phyloP scores from a whole-genome alignment of 1,140 invertebrate genomes.

The Meteorus sp. region DNA sequence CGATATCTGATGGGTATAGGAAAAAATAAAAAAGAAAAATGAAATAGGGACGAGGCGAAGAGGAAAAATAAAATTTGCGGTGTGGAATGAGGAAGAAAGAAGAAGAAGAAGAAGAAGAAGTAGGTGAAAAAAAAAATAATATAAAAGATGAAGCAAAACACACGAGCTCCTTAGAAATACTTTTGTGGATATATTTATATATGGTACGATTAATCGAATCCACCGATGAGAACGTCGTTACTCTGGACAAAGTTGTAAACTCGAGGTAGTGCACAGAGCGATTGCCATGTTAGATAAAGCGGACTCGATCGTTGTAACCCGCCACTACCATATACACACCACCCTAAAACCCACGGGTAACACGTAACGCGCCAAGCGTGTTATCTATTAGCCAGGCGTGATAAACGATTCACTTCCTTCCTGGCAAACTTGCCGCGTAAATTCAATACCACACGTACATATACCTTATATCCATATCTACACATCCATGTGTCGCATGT shows the following conservation, averaged over 20 bases:
- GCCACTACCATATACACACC: too few species aligned
- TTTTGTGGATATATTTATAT: not conserved
- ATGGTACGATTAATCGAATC: conserved; percentile 17
- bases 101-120: not conserved
- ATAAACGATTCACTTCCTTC: conserved; percentile 34
- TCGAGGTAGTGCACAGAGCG: conserved; percentile 14
- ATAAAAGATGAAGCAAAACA: not conserved
- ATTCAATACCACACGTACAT: conserved; percentile 27
- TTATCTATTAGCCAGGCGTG: conserved; percentile 36
- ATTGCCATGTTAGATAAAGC: conserved; percentile 11
- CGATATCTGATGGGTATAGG: conserved; percentile 17
- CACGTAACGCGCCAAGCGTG: conserved; percentile 29
- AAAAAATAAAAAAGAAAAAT: too few species aligned
- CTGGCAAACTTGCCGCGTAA: conserved; percentile 31
- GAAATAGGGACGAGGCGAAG: not conserved
- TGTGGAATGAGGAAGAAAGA: not conserved
- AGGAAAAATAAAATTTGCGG: not conserved
- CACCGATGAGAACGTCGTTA: not conserved
- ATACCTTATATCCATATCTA: too few species aligned
- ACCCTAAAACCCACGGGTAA: conserved; percentile 18
- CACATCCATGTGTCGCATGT: too few species aligned
- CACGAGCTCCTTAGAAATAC: too few species aligned
- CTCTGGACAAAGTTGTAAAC: conserved; percentile 21
- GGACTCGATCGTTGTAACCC: conserved; percentile 19
- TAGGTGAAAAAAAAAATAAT: not conserved